Evolutionary conservation across 1,140 invertebrate genomes (phyloP).

Genomic region (Magallana gigas): DNA sequence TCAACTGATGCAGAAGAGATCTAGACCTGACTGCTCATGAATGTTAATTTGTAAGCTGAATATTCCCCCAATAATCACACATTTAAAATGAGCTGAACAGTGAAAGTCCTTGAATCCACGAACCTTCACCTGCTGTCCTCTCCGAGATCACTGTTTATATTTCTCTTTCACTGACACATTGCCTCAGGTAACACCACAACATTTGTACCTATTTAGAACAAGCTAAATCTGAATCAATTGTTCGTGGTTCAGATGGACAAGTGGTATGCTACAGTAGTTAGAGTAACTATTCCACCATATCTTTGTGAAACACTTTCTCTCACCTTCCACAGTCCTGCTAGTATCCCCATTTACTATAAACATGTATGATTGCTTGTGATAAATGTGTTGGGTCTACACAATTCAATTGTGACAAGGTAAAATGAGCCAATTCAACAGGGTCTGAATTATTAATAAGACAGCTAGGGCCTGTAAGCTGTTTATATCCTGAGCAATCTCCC

Average conservation of each 20-base stretch:
- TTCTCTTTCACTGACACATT: not conserved
- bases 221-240: not conserved
- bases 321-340: not conserved
- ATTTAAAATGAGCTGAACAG: not conserved
- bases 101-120: not conserved
- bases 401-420: not conserved
- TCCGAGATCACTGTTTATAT: not conserved
- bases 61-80: not conserved
- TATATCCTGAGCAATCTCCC: not conserved
- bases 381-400: not conserved
- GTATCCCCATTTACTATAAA: not conserved
- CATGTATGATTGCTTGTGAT: no score
- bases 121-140: no score
- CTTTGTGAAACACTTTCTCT: no score
- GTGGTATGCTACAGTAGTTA: no score
- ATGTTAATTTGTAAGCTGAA: not conserved
- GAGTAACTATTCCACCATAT: no score
- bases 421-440: not conserved
- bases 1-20: not conserved
- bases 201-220: not conserved
- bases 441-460: slow-evolving; percentile 20
- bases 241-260: no score
- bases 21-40: not conserved
- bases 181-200: not conserved
- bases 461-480: not conserved